Percentiles rank a stretch among this genome's conserved stretches.
These are phyloP conservation scores for Drosophila engyochracea DNA, from an alignment of 2,888 invertebrate genomes.

Conservation along the genomic window DNA sequence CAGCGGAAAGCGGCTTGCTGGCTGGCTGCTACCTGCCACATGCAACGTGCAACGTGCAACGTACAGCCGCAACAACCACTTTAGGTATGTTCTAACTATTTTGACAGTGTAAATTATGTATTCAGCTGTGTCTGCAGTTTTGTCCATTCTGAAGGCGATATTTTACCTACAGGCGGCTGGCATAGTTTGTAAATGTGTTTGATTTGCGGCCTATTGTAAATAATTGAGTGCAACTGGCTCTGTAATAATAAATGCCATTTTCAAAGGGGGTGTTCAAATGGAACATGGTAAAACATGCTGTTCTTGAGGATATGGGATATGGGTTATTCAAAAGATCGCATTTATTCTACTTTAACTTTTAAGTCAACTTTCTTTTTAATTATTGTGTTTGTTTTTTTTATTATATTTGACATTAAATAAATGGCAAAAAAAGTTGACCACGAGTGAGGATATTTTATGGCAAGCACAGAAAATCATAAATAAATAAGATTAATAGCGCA, in stretches of 20 bases:
- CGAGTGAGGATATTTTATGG: slow-evolving; percentile 18
- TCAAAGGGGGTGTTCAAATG: background rate
- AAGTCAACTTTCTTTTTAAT: background rate
- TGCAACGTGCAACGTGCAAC: slow-evolving; percentile 2
- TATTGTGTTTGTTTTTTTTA: background rate
- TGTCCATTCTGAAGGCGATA: background rate
- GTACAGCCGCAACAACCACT: slow-evolving; percentile 32
- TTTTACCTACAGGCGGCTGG: slow-evolving; percentile 22
- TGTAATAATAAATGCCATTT: slow-evolving; percentile 9
- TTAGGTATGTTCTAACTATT: slow-evolving; percentile 46
- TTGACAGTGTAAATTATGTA: background rate
- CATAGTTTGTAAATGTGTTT: slow-evolving; percentile 50
- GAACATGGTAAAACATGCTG: slow-evolving; percentile 20
- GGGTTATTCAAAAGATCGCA: background rate
- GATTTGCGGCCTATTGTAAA: slow-evolving; percentile 48
- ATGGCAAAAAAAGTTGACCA: background rate
- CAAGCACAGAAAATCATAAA: background rate
- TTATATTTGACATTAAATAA: background rate
- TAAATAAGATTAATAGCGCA: slow-evolving; percentile 15
- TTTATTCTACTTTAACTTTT: too few relatives aligned
- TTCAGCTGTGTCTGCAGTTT: background rate
- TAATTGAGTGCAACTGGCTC: slow-evolving; percentile 39
- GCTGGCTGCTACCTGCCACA: background rate
- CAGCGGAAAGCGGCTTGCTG: slow-evolving; percentile 2
- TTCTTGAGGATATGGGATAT: background rate